phyloP scores from a whole-genome alignment of 2,888 invertebrate species.

The Ctena decussata region DNA sequence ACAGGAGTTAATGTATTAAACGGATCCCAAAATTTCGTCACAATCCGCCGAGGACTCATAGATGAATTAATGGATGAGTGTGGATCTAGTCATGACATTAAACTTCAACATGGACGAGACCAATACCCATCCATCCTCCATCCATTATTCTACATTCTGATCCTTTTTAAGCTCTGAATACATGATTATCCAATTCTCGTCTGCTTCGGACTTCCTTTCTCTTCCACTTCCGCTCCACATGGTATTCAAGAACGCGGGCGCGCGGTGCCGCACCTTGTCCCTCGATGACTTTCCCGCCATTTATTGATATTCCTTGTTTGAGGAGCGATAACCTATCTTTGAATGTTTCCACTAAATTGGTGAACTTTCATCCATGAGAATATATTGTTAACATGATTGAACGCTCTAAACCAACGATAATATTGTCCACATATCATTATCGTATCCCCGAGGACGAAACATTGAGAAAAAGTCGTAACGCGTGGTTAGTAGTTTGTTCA shows the following conservation, averaged over 20 bases:
- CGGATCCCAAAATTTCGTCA: no score
- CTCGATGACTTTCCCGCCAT: background rate
- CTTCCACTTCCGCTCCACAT: background rate
- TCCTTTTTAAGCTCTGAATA: conserved; percentile 2
- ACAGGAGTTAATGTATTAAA: no score
- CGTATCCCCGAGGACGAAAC: background rate
- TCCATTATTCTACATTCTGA: conserved; percentile 18
- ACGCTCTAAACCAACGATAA: background rate
- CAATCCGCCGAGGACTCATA: conserved; percentile 22
- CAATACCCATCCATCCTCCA: conserved; percentile 62
- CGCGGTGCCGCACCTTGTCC: background rate
- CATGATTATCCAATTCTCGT: background rate
- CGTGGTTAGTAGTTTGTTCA: background rate
- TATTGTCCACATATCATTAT: background rate
- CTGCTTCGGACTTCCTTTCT: background rate
- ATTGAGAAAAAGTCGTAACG: background rate
- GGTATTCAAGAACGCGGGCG: background rate
- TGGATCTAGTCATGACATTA: conserved; percentile 65
- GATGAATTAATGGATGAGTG: conserved; percentile 65
- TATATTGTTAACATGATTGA: background rate
- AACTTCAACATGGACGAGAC: conserved; percentile 63
- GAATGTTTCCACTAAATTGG: background rate
- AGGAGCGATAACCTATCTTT: background rate
- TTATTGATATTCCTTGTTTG: conserved; percentile 3
- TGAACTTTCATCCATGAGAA: background rate